Base-by-base conservation (phyloP, 2,113 vertebrate genomes). In the Rostratula benghalensis region DNA sequence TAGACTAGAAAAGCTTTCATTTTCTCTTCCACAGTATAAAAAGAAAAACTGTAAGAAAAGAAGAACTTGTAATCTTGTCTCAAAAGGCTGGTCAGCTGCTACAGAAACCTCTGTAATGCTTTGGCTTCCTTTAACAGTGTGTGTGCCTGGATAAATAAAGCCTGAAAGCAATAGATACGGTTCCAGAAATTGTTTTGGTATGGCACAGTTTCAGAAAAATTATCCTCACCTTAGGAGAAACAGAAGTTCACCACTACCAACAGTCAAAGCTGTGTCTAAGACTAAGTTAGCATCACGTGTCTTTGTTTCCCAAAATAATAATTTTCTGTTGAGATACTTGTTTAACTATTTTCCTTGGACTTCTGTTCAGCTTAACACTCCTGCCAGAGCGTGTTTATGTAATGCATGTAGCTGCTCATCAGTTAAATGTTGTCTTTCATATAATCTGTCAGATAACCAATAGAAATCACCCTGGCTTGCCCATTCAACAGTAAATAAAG, bases 41-140 rank as follows among this genome's bases (percentile, higher is more conserved):
- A 71, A 64, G 56, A 63, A 94, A 88, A 82, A 63, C 5, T 27
- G 67, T 61, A 83, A 57, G 57, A 50, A 79, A 92, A 90, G n/a
- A 53, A 9, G 14, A 86, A 53, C 39, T 76, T 90, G 25, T 23
- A 64, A 7, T 63, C 21, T 87, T 87, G 31, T 79, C 70, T 85
- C 56, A 75, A 79, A 74, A 90, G 28, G 21, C 14, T 69, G 23
- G 31, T 57, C 35, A 79, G 35, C 65, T 81, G 57, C 71, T 57
- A 25, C 28, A 79, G 83, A 88, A 78, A 43, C 27, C 24, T 70
- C 35, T 41, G 22, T 69, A 91, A 82, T 56, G 22, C 56, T 82
- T 91, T 63, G 37, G 8, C 30, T 64, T 92, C 70, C 11, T 64
- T 81, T 51, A 85, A 85, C 27, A 43, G 14, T 60, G 9, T 41